Percentiles rank a stretch among this genome's conserved stretches.
phyloP scores from a whole-genome alignment of 1,140 invertebrate genomes.

The Maniola jurtina region DNA sequence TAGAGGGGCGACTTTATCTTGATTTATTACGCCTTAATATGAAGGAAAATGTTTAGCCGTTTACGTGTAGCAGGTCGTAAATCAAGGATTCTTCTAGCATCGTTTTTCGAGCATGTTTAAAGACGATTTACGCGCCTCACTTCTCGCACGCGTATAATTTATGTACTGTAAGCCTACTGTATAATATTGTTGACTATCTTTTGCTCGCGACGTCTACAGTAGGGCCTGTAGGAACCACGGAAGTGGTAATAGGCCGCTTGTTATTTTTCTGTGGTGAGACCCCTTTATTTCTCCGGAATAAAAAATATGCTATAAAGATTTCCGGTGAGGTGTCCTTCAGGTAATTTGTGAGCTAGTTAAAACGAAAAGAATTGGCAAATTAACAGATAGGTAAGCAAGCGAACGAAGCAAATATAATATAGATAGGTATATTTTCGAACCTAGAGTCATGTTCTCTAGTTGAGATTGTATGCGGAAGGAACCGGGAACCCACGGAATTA shows the following conservation, averaged over 20 bases:
- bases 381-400: not conserved
- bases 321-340: too few relatives aligned
- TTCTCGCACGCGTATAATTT: not conserved
- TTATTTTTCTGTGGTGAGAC: too few relatives aligned
- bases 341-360: too few relatives aligned
- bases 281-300: too few relatives aligned
- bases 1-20: conserved; percentile 37
- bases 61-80: conserved; percentile 25
- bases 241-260: too few relatives aligned
- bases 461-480: too few relatives aligned
- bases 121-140: conserved; percentile 1
- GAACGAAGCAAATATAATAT: not conserved
- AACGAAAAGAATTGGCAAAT: not conserved
- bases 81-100: conserved; percentile 29
- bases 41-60: conserved; percentile 34
- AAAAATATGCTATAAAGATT: too few relatives aligned
- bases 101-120: conserved; percentile 15
- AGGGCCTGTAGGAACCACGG: too few relatives aligned
- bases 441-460: not conserved
- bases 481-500: too few relatives aligned
- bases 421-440: not conserved
- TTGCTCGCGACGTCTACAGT: not conserved
- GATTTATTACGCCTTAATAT: conserved; percentile 39
- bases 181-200: not conserved
- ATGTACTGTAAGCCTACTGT: not conserved